Evolutionary conservation across 2,113 vertebrate genomes (phyloP).

Genomic region (Channa maculata): DNA sequence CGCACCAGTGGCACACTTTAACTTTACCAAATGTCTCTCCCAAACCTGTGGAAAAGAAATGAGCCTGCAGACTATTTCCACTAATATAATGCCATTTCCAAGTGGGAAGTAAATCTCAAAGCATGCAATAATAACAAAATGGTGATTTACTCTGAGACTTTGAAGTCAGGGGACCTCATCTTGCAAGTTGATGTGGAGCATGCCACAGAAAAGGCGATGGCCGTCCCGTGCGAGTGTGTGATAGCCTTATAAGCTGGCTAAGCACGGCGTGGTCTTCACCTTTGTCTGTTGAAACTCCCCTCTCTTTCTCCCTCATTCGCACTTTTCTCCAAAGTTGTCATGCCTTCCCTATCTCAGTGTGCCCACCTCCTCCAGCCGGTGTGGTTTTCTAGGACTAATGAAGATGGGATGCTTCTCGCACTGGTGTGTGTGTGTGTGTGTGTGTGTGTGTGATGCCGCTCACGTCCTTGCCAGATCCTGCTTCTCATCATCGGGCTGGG

Average conservation of each 20-base stretch:
- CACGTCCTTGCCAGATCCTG: constrained; percentile 57
- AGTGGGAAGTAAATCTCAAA: constrained; percentile 60
- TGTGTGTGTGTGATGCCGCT: constrained; percentile 22
- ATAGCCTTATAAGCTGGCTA: constrained; percentile 30
- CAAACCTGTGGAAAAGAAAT: constrained; percentile 52
- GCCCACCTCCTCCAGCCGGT: constrained; percentile 49
- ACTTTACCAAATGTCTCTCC: constrained; percentile 52
- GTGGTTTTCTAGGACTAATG: constrained; percentile 63
- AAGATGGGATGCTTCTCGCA: constrained; percentile 31
- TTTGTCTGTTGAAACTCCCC: constrained; percentile 36
- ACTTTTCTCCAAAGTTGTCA: constrained; percentile 42
- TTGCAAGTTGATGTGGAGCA: constrained; percentile 56
- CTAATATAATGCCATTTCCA: constrained; percentile 66
- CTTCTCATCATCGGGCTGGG: constrained; percentile 67
- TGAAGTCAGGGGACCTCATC: constrained; percentile 52
- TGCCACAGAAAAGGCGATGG: constrained; percentile 26
- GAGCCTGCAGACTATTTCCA: constrained; percentile 52
- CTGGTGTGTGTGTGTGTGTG: constrained; percentile 28
- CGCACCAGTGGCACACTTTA: constrained; percentile 4
- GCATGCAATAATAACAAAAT: constrained; percentile 46
- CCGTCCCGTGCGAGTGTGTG: constrained; percentile 45
- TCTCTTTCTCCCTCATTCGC: background rate
- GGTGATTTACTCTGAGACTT: constrained; percentile 53
- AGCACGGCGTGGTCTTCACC: constrained; percentile 54
- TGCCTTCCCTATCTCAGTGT: constrained; percentile 50